Evolutionary conservation across 2,888 invertebrate species (phyloP), one percentile per base, ranked within the genome.

Genomic region (Drosophila anceps): DNA sequence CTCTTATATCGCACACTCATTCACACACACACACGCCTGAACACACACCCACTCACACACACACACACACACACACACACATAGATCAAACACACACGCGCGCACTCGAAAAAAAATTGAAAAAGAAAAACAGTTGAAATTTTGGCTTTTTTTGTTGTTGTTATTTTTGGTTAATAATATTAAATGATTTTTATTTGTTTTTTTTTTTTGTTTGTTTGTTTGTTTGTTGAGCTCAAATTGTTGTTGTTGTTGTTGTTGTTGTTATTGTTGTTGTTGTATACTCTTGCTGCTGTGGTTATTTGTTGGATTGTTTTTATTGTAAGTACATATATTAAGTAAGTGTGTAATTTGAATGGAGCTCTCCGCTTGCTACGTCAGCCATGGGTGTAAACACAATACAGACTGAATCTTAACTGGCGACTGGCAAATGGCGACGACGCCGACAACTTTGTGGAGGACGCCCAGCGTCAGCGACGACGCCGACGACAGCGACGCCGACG

Each of bases 341-440:
- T 74, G 29, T 69, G 27, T 74, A 68, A 69, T 68, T 71, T 76
- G 31, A 75, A 66, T 68, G 66, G 69, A 80, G 81, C 72, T 81
- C 73, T 75, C 81, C 83, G 88, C 84, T 84, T 76, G 83, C 82
- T 81, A 91, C 92, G 91, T 91, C 92, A 91, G 84, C 83, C 91
- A 84, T 84, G 87, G 90, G 91, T 90, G 91, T 91, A 91, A 91
- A 91, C 90, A 91, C 91, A 91, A 91, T 91, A 91, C 87, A 90
- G 90, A 92, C 92, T 91, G 88, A 90, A 84, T 76, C 84, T 71
- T 79, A 80, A 78, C 81, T 85, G 82, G 84, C 76, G 74, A 57
- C 65, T 54, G 54, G 37, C 54, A 80, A 78, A 78, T 85, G 82
- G 84, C 76, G 74, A 55, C 64, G 64, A 46, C 66, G 59, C 53